Base-by-base conservation (phyloP, 2,797 vertebrate species). In the Rhadinocentrus ornatus region DNA sequence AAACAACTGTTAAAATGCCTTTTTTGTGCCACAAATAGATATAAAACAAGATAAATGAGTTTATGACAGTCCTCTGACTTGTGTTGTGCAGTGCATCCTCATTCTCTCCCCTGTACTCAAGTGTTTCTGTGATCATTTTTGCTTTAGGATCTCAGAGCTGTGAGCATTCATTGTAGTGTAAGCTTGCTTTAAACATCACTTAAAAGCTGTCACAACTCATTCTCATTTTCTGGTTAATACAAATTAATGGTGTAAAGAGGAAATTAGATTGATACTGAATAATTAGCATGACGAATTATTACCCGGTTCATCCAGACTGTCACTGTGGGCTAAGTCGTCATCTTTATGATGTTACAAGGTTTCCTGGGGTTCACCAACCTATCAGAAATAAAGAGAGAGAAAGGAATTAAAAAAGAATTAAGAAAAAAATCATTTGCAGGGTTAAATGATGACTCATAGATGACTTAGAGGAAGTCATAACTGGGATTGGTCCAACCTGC, bases 161-260 rank as follows among this genome's bases (percentile, higher is more conserved):
- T 0, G 3, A 8, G 26, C 77, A 39, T 71, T 61, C 50, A 15
- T 24, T 6, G 3, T 55, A 3, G 11, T 46, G 60, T 74, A 79
- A 84, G 3, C 62, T n/a, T 9, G 34, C 65, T 80, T 83, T 73
- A 87, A 75, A 32, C 56, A 67, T 59, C 44, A n/a, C 10, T 55
- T 48, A 69, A 71, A 22, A 55, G 20, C 12, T 27, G 72, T 62
- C 65, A 71, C 57, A 62, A 35, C 72, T 88, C 68, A 78, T 69
- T 79, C 67, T 65, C 69, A 86, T 87, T 85, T 81, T 74, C 74
- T 89, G 73, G 79, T 90, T 77, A 80, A 88, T 80, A 52, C 69
- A 78, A 80, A 69, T 78, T 87, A 79, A 77, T 76, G 68, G 80
- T 78, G 44, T 39, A 57, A 67, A 80, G 52, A 65, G 75, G 39